phyloP scores from a whole-genome alignment of 2,113 vertebrate species.

The Noctilio leporinus region DNA sequence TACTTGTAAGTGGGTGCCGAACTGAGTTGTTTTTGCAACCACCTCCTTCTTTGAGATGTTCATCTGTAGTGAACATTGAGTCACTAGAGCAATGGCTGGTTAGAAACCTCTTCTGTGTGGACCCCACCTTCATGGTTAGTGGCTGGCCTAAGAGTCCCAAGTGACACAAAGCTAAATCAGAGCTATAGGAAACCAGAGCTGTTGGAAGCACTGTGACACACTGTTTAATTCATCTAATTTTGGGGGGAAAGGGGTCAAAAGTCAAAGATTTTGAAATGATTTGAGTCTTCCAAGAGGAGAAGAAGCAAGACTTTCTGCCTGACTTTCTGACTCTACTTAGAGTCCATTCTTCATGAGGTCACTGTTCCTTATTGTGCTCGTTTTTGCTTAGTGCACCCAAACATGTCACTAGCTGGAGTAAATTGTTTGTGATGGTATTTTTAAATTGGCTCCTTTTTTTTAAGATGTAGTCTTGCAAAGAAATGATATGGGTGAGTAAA shows the following conservation, averaged over 20 bases:
- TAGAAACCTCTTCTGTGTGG: not conserved
- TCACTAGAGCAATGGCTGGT: not conserved
- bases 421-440: not conserved
- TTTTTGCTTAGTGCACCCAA: not conserved
- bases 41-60: slow-evolving; percentile 12
- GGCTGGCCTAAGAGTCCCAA: not conserved
- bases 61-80: not conserved
- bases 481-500: not conserved
- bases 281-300: not conserved
- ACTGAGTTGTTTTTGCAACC: slow-evolving; percentile 51
- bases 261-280: not conserved
- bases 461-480: not conserved
- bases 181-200: not conserved
- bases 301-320: not conserved
- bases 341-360: not conserved
- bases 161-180: not conserved
- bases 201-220: not conserved
- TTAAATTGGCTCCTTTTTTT: not conserved
- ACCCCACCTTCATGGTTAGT: not conserved
- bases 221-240: not conserved
- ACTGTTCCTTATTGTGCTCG: not conserved
- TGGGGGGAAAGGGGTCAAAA: not conserved
- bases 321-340: not conserved
- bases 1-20: slow-evolving; percentile 57
- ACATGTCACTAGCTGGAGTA: not conserved